phyloP scores from a whole-genome alignment of 2,888 invertebrate species.

The Stomorhina lunata region DNA sequence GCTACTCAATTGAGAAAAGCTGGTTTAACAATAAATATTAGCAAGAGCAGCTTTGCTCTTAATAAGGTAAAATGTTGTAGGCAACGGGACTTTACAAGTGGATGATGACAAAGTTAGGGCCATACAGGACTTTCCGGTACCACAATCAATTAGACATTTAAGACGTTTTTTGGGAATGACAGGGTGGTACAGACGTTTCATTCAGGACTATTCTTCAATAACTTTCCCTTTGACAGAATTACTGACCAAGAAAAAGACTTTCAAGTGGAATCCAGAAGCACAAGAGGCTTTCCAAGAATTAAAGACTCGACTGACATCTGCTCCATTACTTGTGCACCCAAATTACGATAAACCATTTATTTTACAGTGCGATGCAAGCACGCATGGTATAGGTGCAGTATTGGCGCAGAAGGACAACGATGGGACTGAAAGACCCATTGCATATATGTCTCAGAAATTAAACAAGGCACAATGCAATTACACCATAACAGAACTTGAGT shows the following conservation, averaged over 20 bases:
- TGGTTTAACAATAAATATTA: conserved; percentile 2
- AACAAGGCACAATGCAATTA: neutral
- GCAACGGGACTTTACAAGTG: neutral
- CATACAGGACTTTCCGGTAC: neutral
- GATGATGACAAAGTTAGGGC: conserved; percentile 2
- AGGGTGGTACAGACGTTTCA: conserved; percentile 12
- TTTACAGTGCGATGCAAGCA: neutral
- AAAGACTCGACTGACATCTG: neutral
- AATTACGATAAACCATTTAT: neutral
- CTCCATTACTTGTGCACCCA: neutral
- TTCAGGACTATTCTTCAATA: neutral
- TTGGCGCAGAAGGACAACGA: neutral
- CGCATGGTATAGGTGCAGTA: neutral
- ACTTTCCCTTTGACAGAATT: neutral
- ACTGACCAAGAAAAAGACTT: neutral
- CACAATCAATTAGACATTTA: neutral
- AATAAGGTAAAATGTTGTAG: neutral
- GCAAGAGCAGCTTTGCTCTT: neutral
- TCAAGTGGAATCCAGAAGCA: neutral
- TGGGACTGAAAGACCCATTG: neutral
- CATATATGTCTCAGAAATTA: conserved; percentile 1
- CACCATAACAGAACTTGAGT: neutral
- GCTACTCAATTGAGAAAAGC: neutral
- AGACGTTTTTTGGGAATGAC: neutral
- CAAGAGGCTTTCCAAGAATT: neutral